Evolutionary conservation across 2,888 invertebrate genomes (phyloP).

Genomic region (Cremastinae sp.): DNA sequence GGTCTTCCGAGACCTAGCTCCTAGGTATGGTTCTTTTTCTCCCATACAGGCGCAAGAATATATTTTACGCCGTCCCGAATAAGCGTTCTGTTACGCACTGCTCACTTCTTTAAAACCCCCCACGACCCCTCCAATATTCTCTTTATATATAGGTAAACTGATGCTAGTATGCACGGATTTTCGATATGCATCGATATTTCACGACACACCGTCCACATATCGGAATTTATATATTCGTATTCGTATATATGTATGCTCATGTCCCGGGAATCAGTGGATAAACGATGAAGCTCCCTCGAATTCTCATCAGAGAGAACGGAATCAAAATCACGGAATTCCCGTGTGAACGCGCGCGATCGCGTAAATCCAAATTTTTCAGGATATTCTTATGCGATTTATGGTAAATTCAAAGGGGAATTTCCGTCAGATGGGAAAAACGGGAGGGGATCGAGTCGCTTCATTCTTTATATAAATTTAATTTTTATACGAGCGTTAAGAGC

Average conservation of each 20-base stretch:
- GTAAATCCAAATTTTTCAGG: not conserved
- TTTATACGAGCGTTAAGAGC: too few relatives aligned
- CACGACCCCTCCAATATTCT: constrained; percentile 27
- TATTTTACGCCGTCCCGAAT: not conserved
- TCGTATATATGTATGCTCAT: not conserved
- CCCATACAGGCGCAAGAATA: not conserved
- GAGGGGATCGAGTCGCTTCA: too few relatives aligned
- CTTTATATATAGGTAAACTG: not conserved
- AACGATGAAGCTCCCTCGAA: constrained; percentile 21
- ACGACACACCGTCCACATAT: constrained; percentile 56
- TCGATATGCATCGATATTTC: constrained; percentile 59
- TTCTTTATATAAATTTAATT: too few relatives aligned
- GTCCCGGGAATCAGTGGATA: constrained; percentile 1
- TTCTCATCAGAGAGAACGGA: constrained; percentile 9
- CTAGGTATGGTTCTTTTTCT: constrained; percentile 20
- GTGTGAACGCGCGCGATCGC: constrained; percentile 68
- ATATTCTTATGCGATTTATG: constrained; percentile 43
- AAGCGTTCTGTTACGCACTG: constrained; percentile 46
- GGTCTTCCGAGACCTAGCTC: constrained; percentile 40
- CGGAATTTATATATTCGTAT: constrained; percentile 23
- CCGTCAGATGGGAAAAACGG: not conserved
- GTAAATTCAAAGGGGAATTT: not conserved
- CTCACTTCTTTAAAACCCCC: constrained; percentile 40
- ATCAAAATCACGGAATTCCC: constrained; percentile 68
- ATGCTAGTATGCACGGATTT: constrained; percentile 27